Percentiles rank a stretch among this genome's conserved stretches.
These are phyloP conservation scores for Adelges cooleyi DNA, from an alignment of 1,140 invertebrate species.

Conservation along the genomic window DNA sequence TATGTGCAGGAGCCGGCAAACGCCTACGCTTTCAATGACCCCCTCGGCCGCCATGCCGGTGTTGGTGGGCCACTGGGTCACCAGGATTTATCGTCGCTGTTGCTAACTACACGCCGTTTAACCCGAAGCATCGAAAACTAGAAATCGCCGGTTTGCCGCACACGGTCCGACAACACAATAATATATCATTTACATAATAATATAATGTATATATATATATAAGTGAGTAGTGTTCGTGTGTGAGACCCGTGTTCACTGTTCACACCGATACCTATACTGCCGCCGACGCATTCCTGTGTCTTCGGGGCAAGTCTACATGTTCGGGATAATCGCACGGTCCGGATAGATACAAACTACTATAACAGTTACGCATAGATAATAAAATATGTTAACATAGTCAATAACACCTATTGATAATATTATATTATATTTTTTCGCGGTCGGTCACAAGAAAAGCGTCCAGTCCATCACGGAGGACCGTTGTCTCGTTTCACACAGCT, in stretches of 20 bases:
- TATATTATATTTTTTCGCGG: too few relatives aligned
- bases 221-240: not conserved
- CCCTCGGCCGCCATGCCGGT: too few relatives aligned
- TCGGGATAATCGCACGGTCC: not conserved
- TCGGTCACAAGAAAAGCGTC: too few relatives aligned
- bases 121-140: conserved; percentile 19
- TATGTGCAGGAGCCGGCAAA: conserved; percentile 1
- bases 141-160: not conserved
- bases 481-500: too few relatives aligned
- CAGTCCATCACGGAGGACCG: too few relatives aligned
- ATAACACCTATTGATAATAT: too few relatives aligned
- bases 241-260: conserved; percentile 3
- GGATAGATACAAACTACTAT: too few relatives aligned
- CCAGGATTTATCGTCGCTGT: conserved; percentile 15
- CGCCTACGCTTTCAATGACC: conserved; percentile 9
- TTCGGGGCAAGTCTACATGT: not conserved
- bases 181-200: not conserved
- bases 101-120: not conserved
- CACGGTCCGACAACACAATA: too few relatives aligned
- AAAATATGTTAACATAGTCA: too few relatives aligned
- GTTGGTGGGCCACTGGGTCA: conserved; percentile 24
- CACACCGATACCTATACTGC: not conserved
- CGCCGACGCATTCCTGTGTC: not conserved
- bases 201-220: not conserved
- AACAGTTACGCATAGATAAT: too few relatives aligned